Evolutionary conservation across 2,797 vertebrate genomes (phyloP).

Genomic region (Psittacula echo): DNA sequence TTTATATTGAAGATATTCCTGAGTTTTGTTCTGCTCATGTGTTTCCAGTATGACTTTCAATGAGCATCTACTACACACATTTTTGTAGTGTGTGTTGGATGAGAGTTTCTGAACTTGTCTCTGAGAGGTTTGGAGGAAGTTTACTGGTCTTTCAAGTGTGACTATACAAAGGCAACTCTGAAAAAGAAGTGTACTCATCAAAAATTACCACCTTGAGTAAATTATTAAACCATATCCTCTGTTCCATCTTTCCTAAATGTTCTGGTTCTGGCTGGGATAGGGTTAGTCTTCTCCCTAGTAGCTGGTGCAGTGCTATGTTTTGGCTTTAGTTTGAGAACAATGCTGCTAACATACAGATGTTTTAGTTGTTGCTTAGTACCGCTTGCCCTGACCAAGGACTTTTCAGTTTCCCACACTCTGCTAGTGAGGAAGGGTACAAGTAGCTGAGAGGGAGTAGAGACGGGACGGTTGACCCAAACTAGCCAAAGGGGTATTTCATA

Average conservation of each 20-base stretch:
- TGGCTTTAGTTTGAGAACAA: not conserved
- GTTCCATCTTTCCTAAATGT: not conserved
- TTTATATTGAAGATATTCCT: not conserved
- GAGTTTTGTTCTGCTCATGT: not conserved
- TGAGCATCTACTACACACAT: not conserved
- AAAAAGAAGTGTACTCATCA: not conserved
- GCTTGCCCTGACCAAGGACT: not conserved
- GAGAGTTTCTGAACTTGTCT: not conserved
- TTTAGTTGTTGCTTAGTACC: not conserved
- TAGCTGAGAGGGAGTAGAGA: not conserved
- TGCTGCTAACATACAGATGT: not conserved
- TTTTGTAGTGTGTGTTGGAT: not conserved
- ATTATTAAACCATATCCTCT: not conserved
- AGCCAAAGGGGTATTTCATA: not conserved
- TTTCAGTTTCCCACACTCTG: not conserved
- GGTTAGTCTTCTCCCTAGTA: not conserved
- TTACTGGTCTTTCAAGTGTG: not conserved
- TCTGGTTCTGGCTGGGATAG: not conserved
- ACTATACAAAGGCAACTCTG: not conserved
- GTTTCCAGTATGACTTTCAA: not conserved
- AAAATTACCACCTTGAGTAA: not conserved
- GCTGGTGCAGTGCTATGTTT: not conserved
- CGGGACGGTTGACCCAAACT: not conserved
- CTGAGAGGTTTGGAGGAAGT: not conserved
- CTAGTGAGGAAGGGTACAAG: not conserved